Percentiles rank a stretch among this genome's conserved stretches.
Conservation (phyloP, 1,140 invertebrate species). For the Platyscapa corneri region DNA sequence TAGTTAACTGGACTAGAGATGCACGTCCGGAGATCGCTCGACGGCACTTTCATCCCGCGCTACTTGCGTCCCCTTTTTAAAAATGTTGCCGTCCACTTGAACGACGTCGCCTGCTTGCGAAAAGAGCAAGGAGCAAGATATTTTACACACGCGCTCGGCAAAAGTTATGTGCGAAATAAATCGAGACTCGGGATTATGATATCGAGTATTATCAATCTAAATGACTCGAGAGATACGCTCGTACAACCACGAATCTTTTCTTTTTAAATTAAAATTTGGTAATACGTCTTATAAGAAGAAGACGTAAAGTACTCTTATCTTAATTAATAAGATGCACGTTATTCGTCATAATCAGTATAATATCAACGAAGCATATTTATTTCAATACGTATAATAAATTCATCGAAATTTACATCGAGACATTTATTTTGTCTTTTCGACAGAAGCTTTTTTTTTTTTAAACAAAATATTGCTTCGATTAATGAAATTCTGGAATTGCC, state of each 20-base stretch:
- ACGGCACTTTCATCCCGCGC: too few species aligned
- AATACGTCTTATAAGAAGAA: background rate
- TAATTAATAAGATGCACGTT: background rate
- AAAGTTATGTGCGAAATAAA: too few species aligned
- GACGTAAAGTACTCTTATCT: background rate
- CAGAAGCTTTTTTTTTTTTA: background rate
- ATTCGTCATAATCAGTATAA: background rate
- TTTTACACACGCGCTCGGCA: too few species aligned
- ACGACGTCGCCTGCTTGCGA: too few species aligned
- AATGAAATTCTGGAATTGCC: too few species aligned
- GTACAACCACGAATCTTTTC: background rate
- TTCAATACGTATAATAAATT: slow-evolving; percentile 1
- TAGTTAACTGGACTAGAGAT: too few species aligned
- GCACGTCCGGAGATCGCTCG: too few species aligned
- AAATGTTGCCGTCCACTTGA: too few species aligned
- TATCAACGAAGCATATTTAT: background rate
- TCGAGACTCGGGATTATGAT: too few species aligned
- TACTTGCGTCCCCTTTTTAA: background rate
- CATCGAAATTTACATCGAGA: background rate
- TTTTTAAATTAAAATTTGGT: background rate
- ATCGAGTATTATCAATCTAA: background rate
- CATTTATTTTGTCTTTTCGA: background rate
- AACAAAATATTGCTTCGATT: background rate
- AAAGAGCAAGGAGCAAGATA: too few species aligned
- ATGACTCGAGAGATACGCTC: background rate